Evolutionary conservation across 2,113 vertebrate species (phyloP), one percentile per base, ranked within the genome.

Genomic region (Pan troglodytes): DNA sequence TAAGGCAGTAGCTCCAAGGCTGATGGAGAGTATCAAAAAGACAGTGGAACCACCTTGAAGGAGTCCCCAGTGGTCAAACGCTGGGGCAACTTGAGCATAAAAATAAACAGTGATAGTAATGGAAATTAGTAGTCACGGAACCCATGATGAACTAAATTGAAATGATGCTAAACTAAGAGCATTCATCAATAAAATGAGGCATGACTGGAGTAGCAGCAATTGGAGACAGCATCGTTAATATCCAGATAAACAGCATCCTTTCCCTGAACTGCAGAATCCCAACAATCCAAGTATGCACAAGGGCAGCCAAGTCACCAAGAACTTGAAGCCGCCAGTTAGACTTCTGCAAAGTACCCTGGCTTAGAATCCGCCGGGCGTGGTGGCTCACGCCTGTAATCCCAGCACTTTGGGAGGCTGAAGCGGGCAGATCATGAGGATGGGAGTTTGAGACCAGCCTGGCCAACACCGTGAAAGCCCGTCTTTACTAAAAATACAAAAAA

Each of bases 291-390:
- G 11, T 16, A 43, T 0, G 25, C 4, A 3, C 14, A 16, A 55
- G 40, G 14, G 20, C 40, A 8, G 35, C 48, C 35, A 22, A 6
- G 20, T 43, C 27, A n/a, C 67, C 72, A 48, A 27, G 55, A 82
- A 52, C 57, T 76, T 55, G 27, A 4, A 48, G 88, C 8, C 4
- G 32, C 90, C 67, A 50, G 35, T 32, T 59, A 79, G 57, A 68
- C 30, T 8, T 22, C 25, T 8, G 6, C 73, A 20, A 0, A 20
- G 67, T 0, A 16, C 30, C 13, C 35, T 10, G 4, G 17, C 64
- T 80, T 17, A 72, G 55, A 64, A 17, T 88, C 18, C 6, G 6
- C 18, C 52, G 0, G 52, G 52, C 2, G 52, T 0, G 6, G 52
- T 55, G 52, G 18, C 52, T 55, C 52, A 55, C 2, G 2, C 6